Conservation (phyloP, 2,113 vertebrate genomes). For the Onychostoma macrolepis region DNA sequence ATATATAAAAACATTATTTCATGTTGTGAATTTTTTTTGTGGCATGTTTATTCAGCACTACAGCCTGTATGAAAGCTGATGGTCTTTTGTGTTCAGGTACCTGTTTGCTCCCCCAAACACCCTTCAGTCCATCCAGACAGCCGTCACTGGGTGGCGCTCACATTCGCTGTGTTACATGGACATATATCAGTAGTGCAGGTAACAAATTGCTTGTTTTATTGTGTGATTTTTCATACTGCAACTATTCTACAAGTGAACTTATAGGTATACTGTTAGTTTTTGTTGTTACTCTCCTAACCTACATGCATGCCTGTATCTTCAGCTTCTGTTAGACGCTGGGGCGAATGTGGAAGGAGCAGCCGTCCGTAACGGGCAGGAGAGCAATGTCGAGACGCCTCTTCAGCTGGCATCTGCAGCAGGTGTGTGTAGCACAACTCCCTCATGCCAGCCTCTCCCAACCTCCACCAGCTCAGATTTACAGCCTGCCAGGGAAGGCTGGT, state of each 20-base stretch:
- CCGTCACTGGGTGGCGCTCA: slow-evolving; percentile 92
- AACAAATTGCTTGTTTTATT: slow-evolving; percentile 16
- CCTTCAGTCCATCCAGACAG: slow-evolving; percentile 96
- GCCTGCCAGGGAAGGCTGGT: neutral
- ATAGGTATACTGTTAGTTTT: neutral
- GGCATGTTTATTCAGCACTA: too few relatives aligned
- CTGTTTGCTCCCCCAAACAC: slow-evolving; percentile 81
- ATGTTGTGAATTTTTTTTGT: neutral
- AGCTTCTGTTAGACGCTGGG: slow-evolving; percentile 95
- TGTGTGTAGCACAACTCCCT: slow-evolving; percentile 64
- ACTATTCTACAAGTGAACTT: neutral
- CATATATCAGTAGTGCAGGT: slow-evolving; percentile 98
- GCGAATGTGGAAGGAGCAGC: slow-evolving; percentile 92
- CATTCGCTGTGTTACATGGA: slow-evolving; percentile 91
- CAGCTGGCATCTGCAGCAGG: slow-evolving; percentile 97
- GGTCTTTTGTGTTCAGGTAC: slow-evolving; percentile 78
- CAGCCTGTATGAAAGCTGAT: neutral
- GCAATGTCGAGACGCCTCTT: slow-evolving; percentile 87
- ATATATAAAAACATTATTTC: neutral
- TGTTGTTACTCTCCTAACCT: neutral
- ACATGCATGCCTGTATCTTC: slow-evolving; percentile 46
- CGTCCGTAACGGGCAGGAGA: slow-evolving; percentile 87
- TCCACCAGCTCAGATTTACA: slow-evolving; percentile 20
- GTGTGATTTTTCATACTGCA: neutral
- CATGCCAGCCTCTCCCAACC: neutral